Evolutionary conservation across 2,113 vertebrate species (phyloP), one percentile per base, ranked within the genome.

Genomic region (Thamnaconus septentrionalis): DNA sequence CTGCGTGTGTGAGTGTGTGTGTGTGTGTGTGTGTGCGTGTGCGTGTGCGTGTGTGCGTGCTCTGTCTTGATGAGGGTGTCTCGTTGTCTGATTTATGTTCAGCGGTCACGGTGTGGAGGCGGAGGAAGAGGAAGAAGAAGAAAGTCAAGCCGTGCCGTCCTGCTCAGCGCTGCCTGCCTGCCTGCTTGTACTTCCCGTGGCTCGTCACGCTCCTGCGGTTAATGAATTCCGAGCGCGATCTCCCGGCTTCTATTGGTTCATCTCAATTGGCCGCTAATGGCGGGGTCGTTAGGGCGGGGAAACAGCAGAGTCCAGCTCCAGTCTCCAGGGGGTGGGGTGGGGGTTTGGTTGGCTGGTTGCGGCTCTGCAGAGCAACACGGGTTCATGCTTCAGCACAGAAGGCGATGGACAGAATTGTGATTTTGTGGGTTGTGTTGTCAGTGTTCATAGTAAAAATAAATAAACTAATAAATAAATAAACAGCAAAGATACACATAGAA

Each of bases 241-340:
- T 71, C 18, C 81, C 84, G 83, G 87, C 89, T 92, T 90, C 89
- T 87, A 88, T 87, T 91, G 89, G 89, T 79, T 87, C 83, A 78
- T 90, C 90, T 89, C 87, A 87, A 91, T 89, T 89, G 85, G 84
- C 59, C 83, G 83, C 81, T 89, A 89, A 88, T 90, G 85, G 87
- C 76, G 70, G 84, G 86, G 88, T 92, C 79, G 76, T 86, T 84
- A 90, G 81, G 82, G 76, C 85, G 75, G 77, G 79, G 76, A 85
- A 88, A 90, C 76, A 82, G 83, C 79, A 1, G 72, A 84, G 84
- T 86, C 85, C 84, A 88, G 86, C 75, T 84, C 72, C 72, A 83
- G 80, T 84, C 84, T 83, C 81, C 51, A 53, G 76, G 70, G 81
- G 58, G 18, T 1, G 1, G 18, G 18, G 18, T 31, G 18, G 18